Percentiles rank a stretch among this genome's conserved stretches.
These are phyloP conservation scores for Chaetogeoica ovagalla DNA, from an alignment of 2,888 invertebrate genomes.

Conservation along the genomic window DNA sequence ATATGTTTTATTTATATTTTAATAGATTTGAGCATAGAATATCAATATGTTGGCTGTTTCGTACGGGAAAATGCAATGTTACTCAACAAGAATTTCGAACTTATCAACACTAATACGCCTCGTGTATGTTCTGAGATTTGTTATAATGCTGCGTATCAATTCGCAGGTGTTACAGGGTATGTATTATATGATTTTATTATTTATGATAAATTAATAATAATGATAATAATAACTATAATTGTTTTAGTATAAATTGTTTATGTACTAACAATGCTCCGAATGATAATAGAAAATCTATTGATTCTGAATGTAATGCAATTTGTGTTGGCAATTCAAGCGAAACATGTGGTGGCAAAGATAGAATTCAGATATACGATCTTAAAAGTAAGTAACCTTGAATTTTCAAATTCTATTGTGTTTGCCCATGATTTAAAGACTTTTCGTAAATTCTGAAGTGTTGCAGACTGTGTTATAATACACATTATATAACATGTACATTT, in stretches of 20 bases:
- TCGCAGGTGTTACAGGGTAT: constrained; percentile 51
- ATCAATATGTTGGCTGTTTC: constrained; percentile 50
- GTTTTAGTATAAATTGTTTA: constrained; percentile 50
- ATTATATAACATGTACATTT: too few species aligned
- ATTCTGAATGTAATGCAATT: constrained; percentile 37
- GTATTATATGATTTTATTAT: background rate
- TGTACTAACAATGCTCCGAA: constrained; percentile 43
- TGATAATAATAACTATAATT: constrained; percentile 9
- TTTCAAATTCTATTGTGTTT: too few species aligned
- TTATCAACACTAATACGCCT: constrained; percentile 45
- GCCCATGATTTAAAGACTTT: too few species aligned
- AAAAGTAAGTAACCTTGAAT: constrained; percentile 5
- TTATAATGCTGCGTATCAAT: constrained; percentile 47
- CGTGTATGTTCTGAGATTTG: constrained; percentile 46
- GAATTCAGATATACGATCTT: constrained; percentile 40
- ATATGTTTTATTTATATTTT: background rate
- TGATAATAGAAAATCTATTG: background rate
- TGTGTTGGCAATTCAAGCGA: constrained; percentile 44
- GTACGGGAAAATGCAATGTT: constrained; percentile 27
- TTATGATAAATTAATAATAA: background rate
- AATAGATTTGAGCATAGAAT: constrained; percentile 11
- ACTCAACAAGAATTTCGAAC: constrained; percentile 27
- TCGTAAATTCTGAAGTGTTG: too few species aligned
- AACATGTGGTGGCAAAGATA: constrained; percentile 51
- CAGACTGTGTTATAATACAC: too few species aligned